Evolutionary conservation across 2,797 vertebrate genomes (phyloP), one percentile per base, ranked within the genome.

Genomic region (Ispidina lecontei): DNA sequence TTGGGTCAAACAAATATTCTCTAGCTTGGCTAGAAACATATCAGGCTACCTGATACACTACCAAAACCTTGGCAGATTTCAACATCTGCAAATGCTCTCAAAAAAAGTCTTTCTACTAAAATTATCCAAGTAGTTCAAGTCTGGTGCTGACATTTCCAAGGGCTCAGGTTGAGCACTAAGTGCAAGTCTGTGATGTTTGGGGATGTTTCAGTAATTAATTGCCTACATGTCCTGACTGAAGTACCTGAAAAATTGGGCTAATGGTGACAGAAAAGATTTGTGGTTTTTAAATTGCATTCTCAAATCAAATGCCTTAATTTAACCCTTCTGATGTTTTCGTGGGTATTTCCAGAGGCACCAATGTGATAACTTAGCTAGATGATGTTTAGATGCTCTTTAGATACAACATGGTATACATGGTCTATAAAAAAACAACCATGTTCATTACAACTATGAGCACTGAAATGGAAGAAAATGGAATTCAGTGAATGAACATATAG

Each of bases 21-120:
- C 71, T 92, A 80, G 88, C 95, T 96, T 95, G 94, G 93, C 78
- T 56, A 47, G 96, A 93, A 96, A 79, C 89, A 56, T 75, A 87
- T 77, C 28, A 10, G 1, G 0, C 39, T 62, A 55, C 18, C 62
- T 87, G 49, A 82, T 55, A 29, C 4, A 4, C 17, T 39, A 65
- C 35, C 77, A 59, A 96, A 91, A 13, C 18, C 69, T 60, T 13
- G 10, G 63, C 22, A 80, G 68, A 37, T 49, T 90, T 78, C 47
- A 96, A 69, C 89, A 93, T 92, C 88, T 94, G 77, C 89, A 97
- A 95, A 88, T 84, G 86, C 43, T 95, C 87, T 76, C 6, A 4
- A 76, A 90, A 94, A 89, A 63, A 87, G 80, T 63, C 83, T 89
- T 90, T 91, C 80, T 91, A 58, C 69, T 91, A 79, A 94, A 91